Conservation (phyloP, 2,113 vertebrate genomes). For the Planiliza haematocheilus region DNA sequence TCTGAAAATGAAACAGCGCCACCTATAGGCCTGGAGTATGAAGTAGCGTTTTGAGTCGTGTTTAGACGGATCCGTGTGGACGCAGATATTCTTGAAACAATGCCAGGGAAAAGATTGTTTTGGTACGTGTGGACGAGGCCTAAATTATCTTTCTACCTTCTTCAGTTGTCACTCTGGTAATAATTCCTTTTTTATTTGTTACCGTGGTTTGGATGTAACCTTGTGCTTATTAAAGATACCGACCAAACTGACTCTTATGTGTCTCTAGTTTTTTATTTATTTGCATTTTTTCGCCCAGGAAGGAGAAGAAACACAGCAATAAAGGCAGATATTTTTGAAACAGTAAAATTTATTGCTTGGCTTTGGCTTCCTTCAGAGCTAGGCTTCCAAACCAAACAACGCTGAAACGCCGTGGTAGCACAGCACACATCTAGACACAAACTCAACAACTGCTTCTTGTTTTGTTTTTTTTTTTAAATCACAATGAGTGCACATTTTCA, state of each 20-base stretch:
- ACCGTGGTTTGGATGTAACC: constrained; percentile 31
- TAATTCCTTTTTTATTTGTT: background rate
- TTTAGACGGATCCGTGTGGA: no score
- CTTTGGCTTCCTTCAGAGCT: constrained; percentile 23
- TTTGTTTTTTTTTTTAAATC: background rate
- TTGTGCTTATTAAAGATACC: constrained; percentile 58
- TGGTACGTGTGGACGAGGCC: no score
- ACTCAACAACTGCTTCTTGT: background rate
- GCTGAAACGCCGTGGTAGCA: constrained; percentile 10
- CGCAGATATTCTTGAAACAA: no score
- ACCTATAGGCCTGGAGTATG: no score
- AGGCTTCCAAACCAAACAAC: constrained; percentile 45
- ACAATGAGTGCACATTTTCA: constrained; percentile 26
- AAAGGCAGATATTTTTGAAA: constrained; percentile 33
- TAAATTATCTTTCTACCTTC: no score
- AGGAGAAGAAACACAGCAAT: constrained; percentile 38
- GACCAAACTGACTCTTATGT: background rate
- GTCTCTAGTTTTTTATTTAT: background rate
- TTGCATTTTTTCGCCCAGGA: background rate
- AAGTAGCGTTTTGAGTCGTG: no score
- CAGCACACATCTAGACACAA: constrained; percentile 27
- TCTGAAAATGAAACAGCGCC: no score
- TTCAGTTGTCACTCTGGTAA: no score
- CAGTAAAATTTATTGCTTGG: constrained; percentile 67
- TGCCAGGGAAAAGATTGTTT: no score